Conservation (phyloP, 2,113 vertebrate species). For the Cynocephalus volans region DNA sequence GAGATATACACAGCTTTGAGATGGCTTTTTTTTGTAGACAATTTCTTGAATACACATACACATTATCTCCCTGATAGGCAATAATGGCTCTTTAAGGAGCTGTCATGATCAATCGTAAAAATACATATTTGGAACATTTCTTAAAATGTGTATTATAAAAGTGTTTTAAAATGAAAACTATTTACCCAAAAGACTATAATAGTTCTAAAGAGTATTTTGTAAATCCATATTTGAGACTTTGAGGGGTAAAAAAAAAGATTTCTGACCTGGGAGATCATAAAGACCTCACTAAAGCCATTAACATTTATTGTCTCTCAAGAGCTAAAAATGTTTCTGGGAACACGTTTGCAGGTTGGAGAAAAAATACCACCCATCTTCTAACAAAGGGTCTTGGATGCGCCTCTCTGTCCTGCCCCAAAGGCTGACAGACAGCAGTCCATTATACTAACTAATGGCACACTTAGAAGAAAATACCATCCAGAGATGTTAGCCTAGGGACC, state of each 20-base stretch:
- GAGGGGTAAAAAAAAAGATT: conserved; percentile 69
- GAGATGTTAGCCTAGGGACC: conserved; percentile 79
- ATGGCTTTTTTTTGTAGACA: conserved; percentile 77
- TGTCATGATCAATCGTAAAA: conserved; percentile 84
- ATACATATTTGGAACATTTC: conserved; percentile 87
- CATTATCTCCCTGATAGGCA: conserved; percentile 83
- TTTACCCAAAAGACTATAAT: conserved; percentile 89
- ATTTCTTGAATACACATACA: conserved; percentile 76
- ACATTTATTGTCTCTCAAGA: conserved; percentile 88
- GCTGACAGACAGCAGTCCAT: conserved; percentile 80
- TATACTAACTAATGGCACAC: conserved; percentile 83
- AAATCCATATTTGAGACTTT: conserved; percentile 83
- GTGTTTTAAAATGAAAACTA: conserved; percentile 85
- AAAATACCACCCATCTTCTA: conserved; percentile 69
- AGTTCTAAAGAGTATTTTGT: conserved; percentile 86
- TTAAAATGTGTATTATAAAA: conserved; percentile 84
- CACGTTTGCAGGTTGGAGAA: conserved; percentile 71
- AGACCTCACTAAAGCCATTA: conserved; percentile 84
- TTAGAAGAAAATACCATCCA: conserved; percentile 82
- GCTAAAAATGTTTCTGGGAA: conserved; percentile 81
- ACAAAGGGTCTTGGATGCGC: conserved; percentile 74
- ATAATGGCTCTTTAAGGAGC: conserved; percentile 86
- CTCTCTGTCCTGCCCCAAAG: conserved; percentile 65
- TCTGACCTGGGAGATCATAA: conserved; percentile 86
- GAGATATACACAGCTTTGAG: conserved; percentile 71